Evolutionary conservation across 2,888 invertebrate species (phyloP).

Genomic region (Vandiemenella viatica): DNA sequence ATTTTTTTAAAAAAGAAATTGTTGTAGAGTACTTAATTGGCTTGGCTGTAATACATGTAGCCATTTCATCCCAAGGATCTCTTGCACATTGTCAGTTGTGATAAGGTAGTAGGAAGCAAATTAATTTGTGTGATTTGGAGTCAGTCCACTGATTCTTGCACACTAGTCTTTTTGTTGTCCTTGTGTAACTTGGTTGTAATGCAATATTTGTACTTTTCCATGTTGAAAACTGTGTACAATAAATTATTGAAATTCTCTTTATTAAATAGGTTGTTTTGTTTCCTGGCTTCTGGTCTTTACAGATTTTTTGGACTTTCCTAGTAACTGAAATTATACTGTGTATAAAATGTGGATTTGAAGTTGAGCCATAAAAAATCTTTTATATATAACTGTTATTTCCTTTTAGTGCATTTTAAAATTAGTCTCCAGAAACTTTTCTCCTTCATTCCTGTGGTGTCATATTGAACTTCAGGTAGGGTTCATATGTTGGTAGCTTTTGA

Average conservation of each 20-base stretch:
- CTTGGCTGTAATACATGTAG: slow-evolving; percentile 17
- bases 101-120: slow-evolving; percentile 1
- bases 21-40: slow-evolving; percentile 16
- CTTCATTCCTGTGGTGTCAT: too few relatives aligned
- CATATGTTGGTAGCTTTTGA: too few relatives aligned
- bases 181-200: slow-evolving; percentile 31
- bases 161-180: too few relatives aligned
- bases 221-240: slow-evolving; percentile 41
- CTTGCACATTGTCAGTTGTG: slow-evolving; percentile 10
- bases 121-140: not conserved
- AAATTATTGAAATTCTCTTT: slow-evolving; percentile 32
- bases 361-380: too few relatives aligned
- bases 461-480: too few relatives aligned
- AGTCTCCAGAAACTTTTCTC: too few relatives aligned
- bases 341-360: too few relatives aligned
- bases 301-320: not conserved
- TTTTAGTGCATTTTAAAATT: too few relatives aligned
- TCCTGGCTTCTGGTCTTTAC: not conserved
- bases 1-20: slow-evolving; percentile 13
- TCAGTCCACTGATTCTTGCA: not conserved
- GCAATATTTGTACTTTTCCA: slow-evolving; percentile 48
- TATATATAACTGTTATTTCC: too few relatives aligned
- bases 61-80: slow-evolving; percentile 20
- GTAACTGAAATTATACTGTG: not conserved
- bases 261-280: slow-evolving; percentile 15